Evolutionary conservation across 2,113 vertebrate genomes (phyloP).

Genomic region (Lethenteron reissneri): DNA sequence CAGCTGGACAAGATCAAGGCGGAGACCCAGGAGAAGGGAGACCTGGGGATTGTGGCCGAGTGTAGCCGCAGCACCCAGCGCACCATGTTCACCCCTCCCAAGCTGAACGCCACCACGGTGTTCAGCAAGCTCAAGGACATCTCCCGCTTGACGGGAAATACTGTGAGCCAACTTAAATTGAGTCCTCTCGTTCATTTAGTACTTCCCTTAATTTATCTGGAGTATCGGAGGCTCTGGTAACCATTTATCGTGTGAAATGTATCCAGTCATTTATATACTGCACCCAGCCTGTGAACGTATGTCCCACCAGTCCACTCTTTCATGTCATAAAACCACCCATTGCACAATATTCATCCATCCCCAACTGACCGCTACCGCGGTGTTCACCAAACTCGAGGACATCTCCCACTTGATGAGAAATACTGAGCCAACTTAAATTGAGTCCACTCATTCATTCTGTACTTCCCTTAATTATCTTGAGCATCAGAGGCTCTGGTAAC

Average conservation of each 20-base stretch:
- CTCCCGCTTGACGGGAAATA: constrained; percentile 38
- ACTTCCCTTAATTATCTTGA: no score
- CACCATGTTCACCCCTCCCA: constrained; percentile 47
- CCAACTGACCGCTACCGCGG: constrained; percentile 32
- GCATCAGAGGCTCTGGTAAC: no score
- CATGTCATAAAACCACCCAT: no score
- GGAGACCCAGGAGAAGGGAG: constrained; percentile 48
- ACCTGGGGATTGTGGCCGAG: constrained; percentile 58
- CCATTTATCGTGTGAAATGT: no score
- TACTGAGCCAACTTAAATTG: constrained; percentile 20
- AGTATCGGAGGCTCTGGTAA: no score
- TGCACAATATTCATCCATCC: constrained; percentile 44
- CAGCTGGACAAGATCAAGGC: constrained; percentile 52
- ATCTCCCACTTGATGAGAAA: constrained; percentile 47
- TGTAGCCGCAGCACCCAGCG: constrained; percentile 58
- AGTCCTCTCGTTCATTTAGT: no score
- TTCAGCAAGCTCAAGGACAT: constrained; percentile 53
- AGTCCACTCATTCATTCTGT: no score
- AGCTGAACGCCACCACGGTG: constrained; percentile 36
- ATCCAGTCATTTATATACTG: no score
- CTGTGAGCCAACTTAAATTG: constrained; percentile 24
- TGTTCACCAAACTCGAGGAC: constrained; percentile 48
- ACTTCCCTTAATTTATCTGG: no score
- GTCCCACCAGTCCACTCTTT: no score
- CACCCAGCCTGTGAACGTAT: no score